Percentiles rank a stretch among this genome's conserved stretches.
Evolutionary conservation across 2,797 vertebrate genomes (phyloP).

Genomic region (Paramormyrops hopkinsi): DNA sequence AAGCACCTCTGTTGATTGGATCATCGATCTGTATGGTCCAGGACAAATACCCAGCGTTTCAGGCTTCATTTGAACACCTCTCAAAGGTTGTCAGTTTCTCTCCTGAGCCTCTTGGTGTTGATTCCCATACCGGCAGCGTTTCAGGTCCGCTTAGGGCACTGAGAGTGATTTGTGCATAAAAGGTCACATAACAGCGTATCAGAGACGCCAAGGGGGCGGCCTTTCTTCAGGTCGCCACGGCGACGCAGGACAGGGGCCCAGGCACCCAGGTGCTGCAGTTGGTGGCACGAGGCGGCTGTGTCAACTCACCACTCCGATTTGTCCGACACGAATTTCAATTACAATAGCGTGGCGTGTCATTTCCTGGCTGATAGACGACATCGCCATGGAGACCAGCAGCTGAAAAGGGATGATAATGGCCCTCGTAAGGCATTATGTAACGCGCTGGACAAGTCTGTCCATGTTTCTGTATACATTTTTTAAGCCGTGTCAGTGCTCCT

Average conservation of each 20-base stretch:
- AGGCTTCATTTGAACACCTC: not conserved
- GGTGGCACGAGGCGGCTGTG: not conserved
- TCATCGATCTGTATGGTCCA: not conserved
- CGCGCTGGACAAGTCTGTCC: not conserved
- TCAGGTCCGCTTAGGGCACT: not conserved
- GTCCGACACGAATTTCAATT: not conserved
- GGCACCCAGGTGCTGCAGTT: not conserved
- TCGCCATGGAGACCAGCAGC: conserved; percentile 13
- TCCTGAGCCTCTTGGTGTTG: not conserved
- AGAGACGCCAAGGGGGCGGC: not conserved
- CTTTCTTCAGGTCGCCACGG: not conserved
- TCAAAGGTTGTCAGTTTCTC: not conserved
- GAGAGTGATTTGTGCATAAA: not conserved
- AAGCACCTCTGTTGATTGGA: not conserved
- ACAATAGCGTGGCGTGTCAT: not conserved
- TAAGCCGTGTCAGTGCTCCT: not conserved
- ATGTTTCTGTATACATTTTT: not conserved
- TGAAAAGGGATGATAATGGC: conserved; percentile 15
- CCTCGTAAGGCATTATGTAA: conserved; percentile 2
- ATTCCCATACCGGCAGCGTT: not conserved
- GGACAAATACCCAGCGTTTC: not conserved
- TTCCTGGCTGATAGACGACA: conserved; percentile 18
- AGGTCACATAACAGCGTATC: not conserved
- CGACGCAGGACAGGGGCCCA: not conserved
- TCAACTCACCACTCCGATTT: conserved; percentile 11